A percentile compares a stretch with the other conserved stretches of the same genome.
Evolutionary conservation across 2,797 vertebrate species (phyloP).

Genomic region (Cottoperca gobio): DNA sequence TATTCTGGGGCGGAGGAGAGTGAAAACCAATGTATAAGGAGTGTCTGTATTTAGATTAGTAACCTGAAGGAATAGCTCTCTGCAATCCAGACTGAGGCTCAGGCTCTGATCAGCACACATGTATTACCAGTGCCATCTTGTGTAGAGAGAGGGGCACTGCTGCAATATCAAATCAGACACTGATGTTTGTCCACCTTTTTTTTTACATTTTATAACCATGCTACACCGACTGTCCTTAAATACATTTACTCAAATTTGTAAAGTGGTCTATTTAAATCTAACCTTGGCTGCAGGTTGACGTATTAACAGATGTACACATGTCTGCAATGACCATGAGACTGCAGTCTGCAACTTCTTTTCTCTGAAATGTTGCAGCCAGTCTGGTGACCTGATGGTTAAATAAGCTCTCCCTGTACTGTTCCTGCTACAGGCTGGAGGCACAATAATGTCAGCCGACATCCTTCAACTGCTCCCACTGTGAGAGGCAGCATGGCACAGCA

Average conservation of each 20-base stretch:
- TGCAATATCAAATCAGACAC: conserved; percentile 23
- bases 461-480: conserved; percentile 80
- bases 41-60: conserved; percentile 77
- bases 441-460: conserved; percentile 81
- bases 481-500: conserved; percentile 80
- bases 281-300: conserved; percentile 30
- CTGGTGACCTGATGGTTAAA: conserved; percentile 78
- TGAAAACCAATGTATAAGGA: conserved; percentile 69
- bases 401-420: conserved; percentile 75
- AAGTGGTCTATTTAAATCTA: conserved; percentile 20
- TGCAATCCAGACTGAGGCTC: conserved; percentile 25
- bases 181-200: conserved; percentile 9
- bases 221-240: conserved; percentile 25
- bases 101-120: conserved; percentile 29
- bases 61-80: conserved; percentile 69
- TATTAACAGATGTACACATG: conserved; percentile 20
- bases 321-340: conserved; percentile 35
- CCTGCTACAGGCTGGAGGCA: conserved; percentile 77
- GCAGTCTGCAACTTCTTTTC: conserved; percentile 45
- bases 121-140: conserved; percentile 84
- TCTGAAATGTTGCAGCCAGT: conserved; percentile 64
- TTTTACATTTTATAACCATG: neutral
- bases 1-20: conserved; percentile 62
- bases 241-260: neutral
- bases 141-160: conserved; percentile 51